Percentiles rank a stretch among this genome's conserved stretches.
Evolutionary conservation across 2,797 vertebrate species (phyloP).

Genomic region (Arctocebus calabarensis): DNA sequence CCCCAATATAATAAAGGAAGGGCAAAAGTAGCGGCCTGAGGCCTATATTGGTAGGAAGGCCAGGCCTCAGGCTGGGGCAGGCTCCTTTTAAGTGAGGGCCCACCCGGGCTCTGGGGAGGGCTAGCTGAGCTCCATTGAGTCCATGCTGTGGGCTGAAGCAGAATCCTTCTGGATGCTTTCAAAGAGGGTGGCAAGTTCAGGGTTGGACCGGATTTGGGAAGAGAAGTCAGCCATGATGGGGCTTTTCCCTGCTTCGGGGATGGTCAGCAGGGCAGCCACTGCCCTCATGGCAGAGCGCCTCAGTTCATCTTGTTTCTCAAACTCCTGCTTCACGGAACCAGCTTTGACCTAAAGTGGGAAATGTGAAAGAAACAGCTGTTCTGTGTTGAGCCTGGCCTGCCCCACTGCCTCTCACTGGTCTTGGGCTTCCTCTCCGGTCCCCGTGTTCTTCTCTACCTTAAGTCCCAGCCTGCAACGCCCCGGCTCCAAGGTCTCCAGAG

Average conservation of each 20-base stretch:
- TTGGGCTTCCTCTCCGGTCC: neutral
- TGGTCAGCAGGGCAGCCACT: slow-evolving; percentile 94
- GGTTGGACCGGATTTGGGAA: slow-evolving; percentile 93
- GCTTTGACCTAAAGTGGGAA: slow-evolving; percentile 93
- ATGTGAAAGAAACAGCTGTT: neutral
- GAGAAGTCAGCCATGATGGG: slow-evolving; percentile 95
- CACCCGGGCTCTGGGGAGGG: fast-evolving
- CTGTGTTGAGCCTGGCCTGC: neutral
- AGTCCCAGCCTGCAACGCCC: neutral
- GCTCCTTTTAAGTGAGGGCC: neutral
- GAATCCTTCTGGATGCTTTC: slow-evolving; percentile 95
- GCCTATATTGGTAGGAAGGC: neutral
- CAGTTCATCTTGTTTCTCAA: slow-evolving; percentile 98
- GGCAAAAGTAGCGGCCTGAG: neutral
- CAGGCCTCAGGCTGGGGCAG: neutral
- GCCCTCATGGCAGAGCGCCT: slow-evolving; percentile 96
- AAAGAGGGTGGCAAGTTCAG: slow-evolving; percentile 94
- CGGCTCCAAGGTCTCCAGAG: neutral
- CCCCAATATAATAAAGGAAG: neutral
- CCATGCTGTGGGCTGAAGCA: slow-evolving; percentile 82
- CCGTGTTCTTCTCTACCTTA: neutral
- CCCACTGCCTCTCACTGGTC: neutral
- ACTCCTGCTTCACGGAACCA: slow-evolving; percentile 97
- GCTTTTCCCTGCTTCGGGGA: slow-evolving; percentile 94
- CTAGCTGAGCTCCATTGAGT: slow-evolving; percentile 95